Evolutionary conservation across 2,888 invertebrate genomes (phyloP), one percentile per base, ranked within the genome.

Genomic region (Drosophila anceps): DNA sequence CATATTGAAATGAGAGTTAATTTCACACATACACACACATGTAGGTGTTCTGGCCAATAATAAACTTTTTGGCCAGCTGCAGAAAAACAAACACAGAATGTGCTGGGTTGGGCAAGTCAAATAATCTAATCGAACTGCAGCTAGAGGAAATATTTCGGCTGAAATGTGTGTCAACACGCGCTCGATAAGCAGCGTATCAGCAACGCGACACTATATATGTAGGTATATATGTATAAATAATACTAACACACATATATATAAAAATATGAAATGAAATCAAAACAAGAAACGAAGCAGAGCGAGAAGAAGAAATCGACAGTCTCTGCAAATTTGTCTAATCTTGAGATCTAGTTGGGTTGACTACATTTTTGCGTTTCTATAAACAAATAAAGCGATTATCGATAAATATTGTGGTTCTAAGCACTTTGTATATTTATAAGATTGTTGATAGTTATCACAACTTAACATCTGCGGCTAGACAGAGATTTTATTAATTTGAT

Each of bases 1-100:
- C 79, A 86, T 89, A 88, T 90, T 82, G 82, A 90, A 88, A 82
- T 70, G 82, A 75, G 79, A 50, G 1, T 8, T 33, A 3, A 20
- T 18, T 20, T 50, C 13, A 50, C 50, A 31, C 15, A 31, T 10
- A n/a, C 12, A 27, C 37, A 64, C n/a, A 41, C 9, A 9, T 15
- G 24, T 8, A 9, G 20, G 15, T 4, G 24, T 13, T 57, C 31
- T 24, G 5, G 9, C 10, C 39, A 20, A 2, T 18, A 13, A 12
- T 24, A 12, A 12, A 44, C 12, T 12, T 29, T 43, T 27, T 8
- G 29, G 55, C 13, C 51, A 53, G 37, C 58, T 72, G 72, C 72
- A 33, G 24, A 66, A 39, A 27, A 7, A 9, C 2, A 13, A 1
- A 44, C n/a, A 33, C n/a, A 7, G 8, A 15, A 48, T 29, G n/a